Base-by-base conservation (phyloP, 2,113 vertebrate genomes). In the Dromaius novaehollandiae region DNA sequence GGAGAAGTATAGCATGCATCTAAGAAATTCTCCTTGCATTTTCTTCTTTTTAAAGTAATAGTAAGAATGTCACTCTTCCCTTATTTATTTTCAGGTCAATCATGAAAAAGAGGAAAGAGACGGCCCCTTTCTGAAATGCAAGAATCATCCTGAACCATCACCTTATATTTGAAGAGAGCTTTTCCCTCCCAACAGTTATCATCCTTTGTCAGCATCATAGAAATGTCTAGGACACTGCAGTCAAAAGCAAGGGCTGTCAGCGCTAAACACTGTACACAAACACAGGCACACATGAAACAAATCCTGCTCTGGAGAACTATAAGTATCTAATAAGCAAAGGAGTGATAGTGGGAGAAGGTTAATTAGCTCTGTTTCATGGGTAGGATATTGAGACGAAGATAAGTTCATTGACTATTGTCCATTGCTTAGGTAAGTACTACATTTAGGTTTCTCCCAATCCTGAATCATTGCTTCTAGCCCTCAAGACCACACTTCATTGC, bases 81-180 rank as follows among this genome's bases (percentile, higher is more conserved):
- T 76, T 93, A 79, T 96, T 96, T 96, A 92, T 94, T 96, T 95
- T 95, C 48, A 89, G 63, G 81, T 97, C 92, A 96, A 20, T 95
- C 89, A 89, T 58, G 56, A 92, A 70, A 81, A 92, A 89, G 74
- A 68, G 42, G 77, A 96, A 79, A 84, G 65, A 89, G 48, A 89
- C 65, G 87, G 16, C 5, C 34, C 53, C 9, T 58, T 94, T 87
- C 84, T 92, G 65, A 91, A 95, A 89, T 22, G 81, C 70, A 95
- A 89, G 55, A 76, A 66, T 77, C 81, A 82, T 87, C 66, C 78
- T 89, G 70, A 95, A 40, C 81, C 78, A 66, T 94, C 74, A 63
- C 20, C 63, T 88, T 82, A 25, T 44, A 82, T 36, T 85, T 82
- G 78, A 85, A 69, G 30, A 85, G 89, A 89, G 70, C 66, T 89